These are phyloP conservation scores for Plectrocnemia conspersa DNA, from an alignment of 1,140 invertebrate genomes.

Conservation along the genomic window DNA sequence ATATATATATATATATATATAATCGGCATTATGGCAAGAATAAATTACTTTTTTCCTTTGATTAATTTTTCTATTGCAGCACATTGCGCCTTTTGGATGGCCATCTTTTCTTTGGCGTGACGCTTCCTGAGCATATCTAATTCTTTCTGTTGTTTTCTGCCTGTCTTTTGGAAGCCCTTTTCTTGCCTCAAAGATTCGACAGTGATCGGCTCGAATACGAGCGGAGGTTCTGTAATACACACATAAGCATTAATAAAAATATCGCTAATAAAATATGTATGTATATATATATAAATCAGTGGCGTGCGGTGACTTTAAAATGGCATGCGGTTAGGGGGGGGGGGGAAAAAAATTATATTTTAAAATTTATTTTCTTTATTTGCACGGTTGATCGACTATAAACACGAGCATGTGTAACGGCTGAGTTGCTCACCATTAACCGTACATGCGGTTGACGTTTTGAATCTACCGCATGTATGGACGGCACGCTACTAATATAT, in stretches of 20 bases:
- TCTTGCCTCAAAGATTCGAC: slow-evolving; percentile 84
- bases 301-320: too few relatives aligned
- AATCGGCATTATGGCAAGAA: background rate
- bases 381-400: too few relatives aligned
- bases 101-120: slow-evolving; percentile 88
- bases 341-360: too few relatives aligned
- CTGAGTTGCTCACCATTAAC: too few relatives aligned
- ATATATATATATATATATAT: background rate
- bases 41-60: slow-evolving; percentile 77
- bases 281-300: too few relatives aligned
- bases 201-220: slow-evolving; percentile 89
- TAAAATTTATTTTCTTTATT: too few relatives aligned
- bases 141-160: slow-evolving; percentile 95
- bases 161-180: slow-evolving; percentile 91
- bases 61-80: slow-evolving; percentile 92
- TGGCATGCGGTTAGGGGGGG: too few relatives aligned
- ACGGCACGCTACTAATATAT: too few relatives aligned
- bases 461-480: too few relatives aligned
- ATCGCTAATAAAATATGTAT: background rate
- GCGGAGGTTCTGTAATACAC: slow-evolving; percentile 51
- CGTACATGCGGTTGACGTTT: too few relatives aligned
- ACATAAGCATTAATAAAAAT: slow-evolving; percentile 11
- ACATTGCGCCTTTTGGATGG: slow-evolving; percentile 92
- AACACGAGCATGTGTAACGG: too few relatives aligned
- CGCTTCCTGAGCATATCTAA: slow-evolving; percentile 86